Conservation (phyloP, 2,797 vertebrate genomes). For the Tachyglossus aculeatus region DNA sequence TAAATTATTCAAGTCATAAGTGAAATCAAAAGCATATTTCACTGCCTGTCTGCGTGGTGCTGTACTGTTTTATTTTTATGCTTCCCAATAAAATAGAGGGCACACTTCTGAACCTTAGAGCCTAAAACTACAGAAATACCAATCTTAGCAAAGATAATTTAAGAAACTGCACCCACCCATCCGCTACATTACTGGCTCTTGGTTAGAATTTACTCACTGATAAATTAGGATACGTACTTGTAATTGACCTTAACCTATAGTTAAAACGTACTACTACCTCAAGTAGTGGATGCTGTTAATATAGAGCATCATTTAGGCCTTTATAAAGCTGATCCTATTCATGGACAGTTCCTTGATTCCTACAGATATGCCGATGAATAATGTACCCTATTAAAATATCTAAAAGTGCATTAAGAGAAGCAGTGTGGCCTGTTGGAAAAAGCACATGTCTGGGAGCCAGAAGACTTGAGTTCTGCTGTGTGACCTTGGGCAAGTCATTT, state of each 20-base stretch:
- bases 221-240: slow-evolving; percentile 4
- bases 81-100: slow-evolving; percentile 68
- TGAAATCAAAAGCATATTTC: slow-evolving; percentile 70
- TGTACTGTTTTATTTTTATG: slow-evolving; percentile 70
- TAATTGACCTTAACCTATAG: not conserved
- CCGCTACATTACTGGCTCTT: slow-evolving; percentile 14
- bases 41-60: slow-evolving; percentile 56
- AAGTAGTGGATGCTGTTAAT: too few species aligned
- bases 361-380: too few species aligned
- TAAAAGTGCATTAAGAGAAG: too few species aligned
- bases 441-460: too few species aligned
- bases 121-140: slow-evolving; percentile 59
- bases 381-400: too few species aligned
- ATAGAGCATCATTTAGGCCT: too few species aligned
- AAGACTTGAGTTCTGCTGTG: too few species aligned
- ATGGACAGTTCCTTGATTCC: too few species aligned
- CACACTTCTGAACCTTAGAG: slow-evolving; percentile 59
- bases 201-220: slow-evolving; percentile 8
- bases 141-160: slow-evolving; percentile 65
- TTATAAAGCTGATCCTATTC: too few species aligned
- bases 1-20: slow-evolving; percentile 68
- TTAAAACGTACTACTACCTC: not conserved
- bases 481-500: too few species aligned
- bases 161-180: slow-evolving; percentile 44
- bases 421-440: too few species aligned